These are phyloP conservation scores for Calonectris borealis DNA, from an alignment of 2,113 vertebrate genomes.

Conservation along the genomic window DNA sequence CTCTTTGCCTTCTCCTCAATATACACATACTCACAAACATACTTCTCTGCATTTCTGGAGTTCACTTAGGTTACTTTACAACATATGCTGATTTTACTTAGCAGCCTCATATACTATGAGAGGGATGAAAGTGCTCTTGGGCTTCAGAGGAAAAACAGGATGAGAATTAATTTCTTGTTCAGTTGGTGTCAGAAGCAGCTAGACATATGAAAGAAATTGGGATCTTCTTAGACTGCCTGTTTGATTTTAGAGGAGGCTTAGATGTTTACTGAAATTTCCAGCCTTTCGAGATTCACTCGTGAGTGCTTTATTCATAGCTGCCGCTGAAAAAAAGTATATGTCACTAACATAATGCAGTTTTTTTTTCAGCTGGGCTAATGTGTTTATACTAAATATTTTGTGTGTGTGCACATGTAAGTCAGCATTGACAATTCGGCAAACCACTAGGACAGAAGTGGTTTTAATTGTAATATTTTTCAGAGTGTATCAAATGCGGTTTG, in stretches of 20 bases:
- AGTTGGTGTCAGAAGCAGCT: slow-evolving; percentile 6
- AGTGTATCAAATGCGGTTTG: not conserved
- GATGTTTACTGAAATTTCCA: not conserved
- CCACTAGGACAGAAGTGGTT: not conserved
- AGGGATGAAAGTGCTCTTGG: slow-evolving; percentile 2
- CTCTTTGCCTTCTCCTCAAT: not conserved
- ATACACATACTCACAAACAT: not conserved
- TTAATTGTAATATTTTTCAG: not conserved
- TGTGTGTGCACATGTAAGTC: not conserved
- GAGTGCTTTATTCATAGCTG: not conserved
- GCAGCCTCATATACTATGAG: not conserved
- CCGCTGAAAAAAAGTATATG: not conserved
- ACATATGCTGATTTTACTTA: not conserved
- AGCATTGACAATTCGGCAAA: not conserved
- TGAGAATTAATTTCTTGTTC: slow-evolving; percentile 26
- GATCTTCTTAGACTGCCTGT: not conserved
- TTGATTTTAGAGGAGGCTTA: slow-evolving; percentile 19
- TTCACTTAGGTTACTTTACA: not conserved
- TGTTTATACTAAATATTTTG: not conserved
- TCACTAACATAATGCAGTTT: not conserved
- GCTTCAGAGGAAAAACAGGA: not conserved
- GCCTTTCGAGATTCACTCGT: not conserved
- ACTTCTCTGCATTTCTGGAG: not conserved
- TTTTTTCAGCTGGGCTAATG: not conserved
- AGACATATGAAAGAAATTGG: not conserved